Evolutionary conservation across 2,113 vertebrate genomes (phyloP), one percentile per base, ranked within the genome.

Genomic region (Peromyscus polionotus): DNA sequence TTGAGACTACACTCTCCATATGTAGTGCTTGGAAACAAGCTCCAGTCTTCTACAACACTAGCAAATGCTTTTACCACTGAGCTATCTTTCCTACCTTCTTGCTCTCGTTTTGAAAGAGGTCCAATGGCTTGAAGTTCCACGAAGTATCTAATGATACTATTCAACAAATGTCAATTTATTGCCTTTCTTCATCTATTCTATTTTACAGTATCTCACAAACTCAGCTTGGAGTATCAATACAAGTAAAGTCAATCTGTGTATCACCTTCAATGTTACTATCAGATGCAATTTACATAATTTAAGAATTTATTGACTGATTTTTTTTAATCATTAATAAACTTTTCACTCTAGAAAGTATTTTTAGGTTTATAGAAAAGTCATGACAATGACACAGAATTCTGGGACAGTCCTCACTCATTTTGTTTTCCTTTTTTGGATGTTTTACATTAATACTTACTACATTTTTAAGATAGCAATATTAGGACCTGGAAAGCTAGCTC

Each of bases 161-260:
- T 93, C 54, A 84, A n/a, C 63, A 84, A 73, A 72, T 54, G 28
- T 81, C 90, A 22, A 84, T 65, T 90, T 87, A 12, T 12, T 26
- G 31, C 28, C 33, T 94, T 51, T 42, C 17, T 76, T 11, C 31
- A 8, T 77, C 68, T 81, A 26, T 51, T 80, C 48, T 54, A 48
- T 42, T 67, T 79, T 14, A 68, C 36, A 48, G 6, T 76, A 85
- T 45, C 65, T 75, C 31, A 59, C 57, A 94, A 92, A 86, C 51
- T 81, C 70, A 76, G 31, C 31, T 65, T 68, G 57, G 90, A 80
- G 65, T 90, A 87, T 90, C 39, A 90, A 75, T 90, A 51, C 22
- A 93, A 83, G 12, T 77, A 16, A 94, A 84, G 39, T 81, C 39
- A 76, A 84, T 45, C 14, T 73, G 63, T 17, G 3, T 26, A 33